Base-by-base conservation (phyloP, 1,140 invertebrate genomes). In the Caenorhabditis tropicalis region DNA sequence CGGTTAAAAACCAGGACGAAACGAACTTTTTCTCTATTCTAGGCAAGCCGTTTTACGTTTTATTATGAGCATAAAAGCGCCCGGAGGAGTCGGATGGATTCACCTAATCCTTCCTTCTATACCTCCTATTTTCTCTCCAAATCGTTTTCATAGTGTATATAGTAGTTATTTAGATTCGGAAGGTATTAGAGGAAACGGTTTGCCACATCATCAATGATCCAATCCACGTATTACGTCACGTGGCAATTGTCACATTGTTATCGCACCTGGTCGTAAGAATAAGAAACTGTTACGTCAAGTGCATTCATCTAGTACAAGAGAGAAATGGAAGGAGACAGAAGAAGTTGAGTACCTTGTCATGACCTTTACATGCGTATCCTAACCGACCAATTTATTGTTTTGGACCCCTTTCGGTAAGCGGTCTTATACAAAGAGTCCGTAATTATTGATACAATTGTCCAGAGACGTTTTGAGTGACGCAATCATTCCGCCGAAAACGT, bases 391-490 rank as follows among this genome's bases (percentile, higher is more conserved):
- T 74, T 74, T 74, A 74, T 43, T 74, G 65, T 74, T 24, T n/a
- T 29, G 29, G 60, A 36, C 36, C 65, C 3, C n/a, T 27, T n/a
- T 9, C 24, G 15, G 19, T 27, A 19, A 65, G 31, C 33, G n/a
- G 21, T n/a, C 4, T 46, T 36, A 29, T 36, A 74, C 65, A 74
- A 74, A 74, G 36, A 46, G 36, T 24, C 36, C 65, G 36, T 74
- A 74, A 74, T 74, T 74, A 74, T 43, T 74, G 65, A 74, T 74
- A 74, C 65, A 74, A 74, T 74, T 74, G 65, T 43, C 19, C 53
- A 24, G 24, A 56, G 19, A n/a, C n/a, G 65, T 10, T 6, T 6
- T 6, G 39, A 43, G 36, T 74, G 65, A 74, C 65, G 65, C n/a
- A 74, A 74, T 36, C 65, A 43, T 33, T 65, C 21, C 33, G 33